Evolutionary conservation across 2,113 vertebrate genomes (phyloP), one percentile per base, ranked within the genome.

Genomic region (Anthoscopus minutus): DNA sequence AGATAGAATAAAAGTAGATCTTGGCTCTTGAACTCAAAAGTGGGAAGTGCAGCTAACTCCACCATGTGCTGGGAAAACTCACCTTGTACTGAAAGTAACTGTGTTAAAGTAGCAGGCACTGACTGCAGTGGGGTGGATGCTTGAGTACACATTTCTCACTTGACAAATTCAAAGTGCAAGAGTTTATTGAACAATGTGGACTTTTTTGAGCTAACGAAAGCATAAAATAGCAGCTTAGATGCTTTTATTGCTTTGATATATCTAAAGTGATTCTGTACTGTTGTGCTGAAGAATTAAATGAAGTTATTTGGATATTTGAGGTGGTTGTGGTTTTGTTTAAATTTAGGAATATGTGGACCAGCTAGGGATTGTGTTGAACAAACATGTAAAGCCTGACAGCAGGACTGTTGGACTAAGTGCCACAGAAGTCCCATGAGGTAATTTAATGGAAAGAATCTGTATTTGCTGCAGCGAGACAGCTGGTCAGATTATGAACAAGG

Each of bases 201-300:
- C 22, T 42, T 89, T 56, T 89, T 23, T 69, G 15, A 94, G 71
- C 71, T 73, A 25, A 61, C 61, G 62, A 77, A 94, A 92, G 72
- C 48, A 6, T 50, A 83, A 47, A 14, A 7, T 40, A 92, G 61
- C 57, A 91, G 56, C 44, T n/a, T n/a, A n/a, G n/a, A n/a, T n/a
- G n/a, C n/a, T 80, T 87, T 94, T 95, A 95, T 95, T 96, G 94
- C 94, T 94, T 92, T 61, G 70, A 23, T 38, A 84, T 51, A 88
- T 7, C 40, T 69, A 25, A 82, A 66, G 66, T 73, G 54, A 66
- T 54, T 78, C 37, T 81, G 51, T 42, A 62, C 40, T 8, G 1
- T 81, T 93, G 79, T 96, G 92, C 92, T 94, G 71, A 88, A 71
- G 60, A 83, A 51, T 40, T 56, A 64, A 62, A 81, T 79, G 45